phyloP scores from a whole-genome alignment of 2,113 vertebrate species.

The Clupea harengus region DNA sequence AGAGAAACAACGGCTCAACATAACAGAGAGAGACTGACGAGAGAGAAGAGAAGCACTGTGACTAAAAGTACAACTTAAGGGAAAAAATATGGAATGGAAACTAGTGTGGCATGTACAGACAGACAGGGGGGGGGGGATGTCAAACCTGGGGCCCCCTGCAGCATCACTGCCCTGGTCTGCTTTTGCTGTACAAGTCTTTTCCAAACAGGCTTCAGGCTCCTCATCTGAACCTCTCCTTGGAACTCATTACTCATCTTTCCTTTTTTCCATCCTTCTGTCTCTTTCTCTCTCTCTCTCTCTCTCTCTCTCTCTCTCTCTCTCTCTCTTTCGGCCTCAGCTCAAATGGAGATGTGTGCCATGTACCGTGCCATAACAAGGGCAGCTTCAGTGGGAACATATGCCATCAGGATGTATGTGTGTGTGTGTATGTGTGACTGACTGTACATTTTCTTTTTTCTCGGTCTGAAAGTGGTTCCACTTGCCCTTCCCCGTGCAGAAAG shows the following conservation, averaged over 20 bases:
- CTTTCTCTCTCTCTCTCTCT: constrained; percentile 33
- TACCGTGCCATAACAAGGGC: neutral
- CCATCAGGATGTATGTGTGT: constrained; percentile 28
- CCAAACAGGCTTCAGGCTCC: neutral
- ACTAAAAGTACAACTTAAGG: neutral
- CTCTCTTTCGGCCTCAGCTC: constrained; percentile 20
- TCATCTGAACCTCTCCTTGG: constrained; percentile 60
- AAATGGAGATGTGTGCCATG: constrained; percentile 40
- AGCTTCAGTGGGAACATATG: constrained; percentile 48
- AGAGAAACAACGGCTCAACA: neutral
- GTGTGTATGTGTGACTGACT: constrained; percentile 5
- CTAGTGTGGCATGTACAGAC: neutral
- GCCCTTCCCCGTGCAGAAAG: neutral
- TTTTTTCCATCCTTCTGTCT: constrained; percentile 9
- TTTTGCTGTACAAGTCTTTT: neutral
- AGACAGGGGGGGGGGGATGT: neutral
- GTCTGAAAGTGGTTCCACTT: constrained; percentile 7
- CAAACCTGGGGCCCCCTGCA: neutral
- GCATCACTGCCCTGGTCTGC: neutral
- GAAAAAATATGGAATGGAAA: neutral
- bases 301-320: neutral
- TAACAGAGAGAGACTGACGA: neutral
- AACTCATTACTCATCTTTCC: constrained; percentile 54
- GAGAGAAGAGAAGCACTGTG: neutral
- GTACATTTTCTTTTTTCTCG: neutral